phyloP scores from a whole-genome alignment of 1,140 invertebrate species.

The Melitaea cinxia region DNA sequence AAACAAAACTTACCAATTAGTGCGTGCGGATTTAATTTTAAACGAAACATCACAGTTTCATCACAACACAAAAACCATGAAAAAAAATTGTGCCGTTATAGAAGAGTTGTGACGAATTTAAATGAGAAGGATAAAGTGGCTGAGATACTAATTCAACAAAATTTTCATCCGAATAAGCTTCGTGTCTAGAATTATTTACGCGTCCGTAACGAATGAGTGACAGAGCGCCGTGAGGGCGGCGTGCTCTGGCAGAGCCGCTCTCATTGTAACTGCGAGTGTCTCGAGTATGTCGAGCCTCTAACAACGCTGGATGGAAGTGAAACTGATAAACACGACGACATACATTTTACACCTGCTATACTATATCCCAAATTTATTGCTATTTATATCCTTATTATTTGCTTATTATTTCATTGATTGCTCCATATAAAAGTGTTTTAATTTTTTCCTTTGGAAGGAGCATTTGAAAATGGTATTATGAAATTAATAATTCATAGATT shows the following conservation, averaged over 20 bases:
- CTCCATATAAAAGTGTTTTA: too few relatives aligned
- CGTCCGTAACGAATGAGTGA: conserved; percentile 36
- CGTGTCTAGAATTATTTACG: conserved; percentile 44
- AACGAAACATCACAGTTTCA: conserved; percentile 1
- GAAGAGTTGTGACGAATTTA: conserved; percentile 3
- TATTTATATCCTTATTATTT: too few relatives aligned
- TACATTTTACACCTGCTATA: neutral
- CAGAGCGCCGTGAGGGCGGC: conserved; percentile 37
- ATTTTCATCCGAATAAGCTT: conserved; percentile 21
- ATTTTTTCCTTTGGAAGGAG: too few relatives aligned
- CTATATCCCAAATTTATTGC: too few relatives aligned
- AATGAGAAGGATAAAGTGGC: conserved; percentile 9
- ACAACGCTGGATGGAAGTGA: conserved; percentile 14
- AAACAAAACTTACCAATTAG: neutral
- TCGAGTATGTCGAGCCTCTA: too few relatives aligned
- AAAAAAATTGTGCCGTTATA: neutral
- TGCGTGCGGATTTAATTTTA: neutral
- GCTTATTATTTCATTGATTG: too few relatives aligned
- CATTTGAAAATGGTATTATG: too few relatives aligned
- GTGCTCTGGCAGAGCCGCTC: conserved; percentile 50
- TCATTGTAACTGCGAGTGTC: conserved; percentile 56
- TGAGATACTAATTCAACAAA: conserved; percentile 32
- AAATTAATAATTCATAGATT: too few relatives aligned
- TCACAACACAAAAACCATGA: conserved; percentile 8
- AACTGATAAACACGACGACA: conserved; percentile 5